Evolutionary conservation across 2,113 vertebrate species (phyloP).

Genomic region (Cromileptes altivelis): DNA sequence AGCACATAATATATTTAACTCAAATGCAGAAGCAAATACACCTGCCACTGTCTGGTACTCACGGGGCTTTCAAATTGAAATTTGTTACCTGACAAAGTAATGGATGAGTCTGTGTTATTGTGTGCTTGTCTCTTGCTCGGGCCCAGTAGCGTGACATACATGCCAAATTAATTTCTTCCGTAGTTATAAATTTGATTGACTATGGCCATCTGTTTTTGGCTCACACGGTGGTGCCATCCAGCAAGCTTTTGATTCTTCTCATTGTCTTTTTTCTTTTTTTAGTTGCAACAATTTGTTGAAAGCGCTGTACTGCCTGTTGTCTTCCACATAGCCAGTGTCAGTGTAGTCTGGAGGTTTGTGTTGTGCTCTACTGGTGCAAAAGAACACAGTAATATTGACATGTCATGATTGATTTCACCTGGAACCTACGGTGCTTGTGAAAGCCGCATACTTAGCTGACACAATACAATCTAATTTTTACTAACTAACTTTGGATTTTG

Average conservation of each 20-base stretch:
- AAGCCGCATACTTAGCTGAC: background rate
- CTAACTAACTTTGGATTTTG: background rate
- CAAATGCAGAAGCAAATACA: conserved; percentile 26
- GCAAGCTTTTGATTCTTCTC: background rate
- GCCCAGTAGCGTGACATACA: conserved; percentile 8
- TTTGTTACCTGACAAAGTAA: conserved; percentile 20
- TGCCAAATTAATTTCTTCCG: conserved; percentile 17
- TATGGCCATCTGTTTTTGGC: conserved; percentile 30
- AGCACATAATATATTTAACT: conserved; percentile 1
- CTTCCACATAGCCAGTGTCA: background rate
- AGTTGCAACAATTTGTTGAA: background rate
- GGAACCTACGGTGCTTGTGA: background rate
- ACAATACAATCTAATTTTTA: background rate
- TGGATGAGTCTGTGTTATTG: conserved; percentile 18
- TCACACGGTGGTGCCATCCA: background rate
- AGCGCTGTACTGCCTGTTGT: background rate
- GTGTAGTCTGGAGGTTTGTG: background rate
- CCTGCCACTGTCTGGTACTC: background rate
- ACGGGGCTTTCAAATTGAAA: background rate
- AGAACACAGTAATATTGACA: background rate
- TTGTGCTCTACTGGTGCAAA: background rate
- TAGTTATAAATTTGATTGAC: conserved; percentile 31
- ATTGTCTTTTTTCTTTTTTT: background rate
- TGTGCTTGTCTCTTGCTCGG: background rate
- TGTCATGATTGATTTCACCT: background rate